phyloP scores from a whole-genome alignment of 2,113 vertebrate genomes.

The Ploceus nigricollis region DNA sequence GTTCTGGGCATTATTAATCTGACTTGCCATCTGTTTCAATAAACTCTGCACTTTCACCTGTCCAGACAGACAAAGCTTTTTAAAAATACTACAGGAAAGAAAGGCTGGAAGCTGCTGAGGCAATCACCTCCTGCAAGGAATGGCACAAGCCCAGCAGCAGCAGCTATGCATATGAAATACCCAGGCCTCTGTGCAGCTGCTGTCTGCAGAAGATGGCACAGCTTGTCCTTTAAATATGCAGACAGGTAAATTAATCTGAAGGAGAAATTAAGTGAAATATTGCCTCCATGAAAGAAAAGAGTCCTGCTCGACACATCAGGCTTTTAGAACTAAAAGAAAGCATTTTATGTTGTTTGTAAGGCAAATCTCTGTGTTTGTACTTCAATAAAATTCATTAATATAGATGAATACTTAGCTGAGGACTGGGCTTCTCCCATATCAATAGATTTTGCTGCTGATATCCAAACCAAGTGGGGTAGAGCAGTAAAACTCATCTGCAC shows the following conservation, averaged over 20 bases:
- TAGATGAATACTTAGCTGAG: not conserved
- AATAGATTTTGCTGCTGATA: not conserved
- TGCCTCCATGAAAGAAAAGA: not conserved
- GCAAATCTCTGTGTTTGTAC: not conserved
- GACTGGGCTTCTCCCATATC: not conserved
- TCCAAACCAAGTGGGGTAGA: not conserved
- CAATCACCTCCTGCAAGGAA: slow-evolving; percentile 1
- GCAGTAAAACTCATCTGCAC: not conserved
- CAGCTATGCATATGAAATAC: not conserved
- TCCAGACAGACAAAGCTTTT: slow-evolving; percentile 7
- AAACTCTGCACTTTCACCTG: not conserved
- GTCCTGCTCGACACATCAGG: not conserved
- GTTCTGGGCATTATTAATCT: not conserved
- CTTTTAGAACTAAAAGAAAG: not conserved
- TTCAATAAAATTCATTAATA: not conserved
- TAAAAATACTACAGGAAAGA: not conserved
- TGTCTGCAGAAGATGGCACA: not conserved
- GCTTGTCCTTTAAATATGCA: not conserved
- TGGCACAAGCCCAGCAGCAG: not conserved
- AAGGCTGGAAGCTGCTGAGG: slow-evolving; percentile 21
- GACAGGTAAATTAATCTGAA: not conserved
- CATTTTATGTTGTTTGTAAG: not conserved
- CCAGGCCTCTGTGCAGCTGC: not conserved
- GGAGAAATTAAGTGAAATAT: not conserved
- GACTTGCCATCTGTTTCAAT: slow-evolving; percentile 10